A percentile compares a stretch with the other conserved stretches of the same genome.
Evolutionary conservation across 2,113 vertebrate species (phyloP).

Genomic region (Tetraodon nigroviridis): DNA sequence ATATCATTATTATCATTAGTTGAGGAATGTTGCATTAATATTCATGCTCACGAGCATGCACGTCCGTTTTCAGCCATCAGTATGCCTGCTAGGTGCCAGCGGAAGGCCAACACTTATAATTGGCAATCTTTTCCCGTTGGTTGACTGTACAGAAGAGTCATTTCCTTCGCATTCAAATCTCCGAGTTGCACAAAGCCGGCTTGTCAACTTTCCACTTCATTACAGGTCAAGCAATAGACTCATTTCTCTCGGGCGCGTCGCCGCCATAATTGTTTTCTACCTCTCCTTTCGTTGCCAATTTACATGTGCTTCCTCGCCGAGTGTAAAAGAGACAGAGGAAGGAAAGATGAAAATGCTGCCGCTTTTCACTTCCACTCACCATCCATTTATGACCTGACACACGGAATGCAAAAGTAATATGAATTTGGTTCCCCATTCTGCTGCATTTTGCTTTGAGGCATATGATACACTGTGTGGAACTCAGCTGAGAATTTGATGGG

Average conservation of each 20-base stretch:
- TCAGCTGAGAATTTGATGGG: slow-evolving; percentile 43
- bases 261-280: slow-evolving; percentile 79
- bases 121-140: slow-evolving; percentile 78
- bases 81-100: slow-evolving; percentile 66
- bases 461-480: slow-evolving; percentile 55
- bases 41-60: slow-evolving; percentile 69
- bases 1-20: slow-evolving; percentile 50
- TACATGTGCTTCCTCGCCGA: slow-evolving; percentile 64
- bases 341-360: slow-evolving; percentile 62
- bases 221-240: slow-evolving; percentile 76
- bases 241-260: slow-evolving; percentile 71
- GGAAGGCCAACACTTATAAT: slow-evolving; percentile 74
- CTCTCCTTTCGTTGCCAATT: slow-evolving; percentile 75
- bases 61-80: slow-evolving; percentile 68
- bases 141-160: slow-evolving; percentile 75
- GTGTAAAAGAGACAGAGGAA: slow-evolving; percentile 60
- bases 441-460: slow-evolving; percentile 65
- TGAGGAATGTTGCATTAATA: slow-evolving; percentile 60
- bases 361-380: slow-evolving; percentile 75
- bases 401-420: slow-evolving; percentile 65
- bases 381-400: slow-evolving; percentile 68
- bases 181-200: slow-evolving; percentile 71
- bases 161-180: slow-evolving; percentile 76
- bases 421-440: slow-evolving; percentile 60
- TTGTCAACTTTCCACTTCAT: slow-evolving; percentile 80